Base-by-base conservation (phyloP, 1,140 invertebrate species). In the Frieseomelitta varia region DNA sequence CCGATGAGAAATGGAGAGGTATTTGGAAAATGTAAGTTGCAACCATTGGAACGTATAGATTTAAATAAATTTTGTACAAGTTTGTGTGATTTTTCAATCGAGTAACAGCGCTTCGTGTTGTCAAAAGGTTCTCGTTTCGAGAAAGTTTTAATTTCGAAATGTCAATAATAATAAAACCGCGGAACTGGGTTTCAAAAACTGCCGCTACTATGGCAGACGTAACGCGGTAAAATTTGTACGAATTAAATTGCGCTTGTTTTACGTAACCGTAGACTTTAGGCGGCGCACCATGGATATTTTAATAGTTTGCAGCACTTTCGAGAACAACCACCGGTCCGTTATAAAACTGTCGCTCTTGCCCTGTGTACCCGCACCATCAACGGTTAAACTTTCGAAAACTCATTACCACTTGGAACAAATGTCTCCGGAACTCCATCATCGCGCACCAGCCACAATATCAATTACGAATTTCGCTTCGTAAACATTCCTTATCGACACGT, bases 271-370 rank as follows among this genome's bases (percentile, higher is more conserved):
- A 11, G 27, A 63, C 19, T 76, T 58, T 24, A n/a, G n/a, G 14
- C 10, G 24, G 6, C 19, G 21, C 12, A 15, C 14, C 73, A 58
- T 47, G 56, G 27, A 61, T 47, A 11, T 58, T 47, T 39, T n/a
- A 61, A 34, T 27, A 55, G n/a, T 55, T 73, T 53, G 11, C 11
- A 74, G 51, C 51, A 55, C 10, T 74, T 73, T 55, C 51, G 51
- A 12, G 11, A 30, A 19, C 71, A 19, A 73, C 17, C 17, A 21
- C 34, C 14, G 39, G 71, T 53, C 24, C n/a, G 12, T 73, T 27
- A 73, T 53, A 73, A 51, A 73, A 73, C 71, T 72, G 71, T 72
- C 71, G 53, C 71, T 27, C 69, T 74, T 17, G 6, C 17, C n/a
- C 69, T 0, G 1, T 24, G 47, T n/a, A n/a, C n/a, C 19, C 21